Percentiles rank a stretch among this genome's conserved stretches.
phyloP scores from a whole-genome alignment of 2,797 vertebrate genomes.

The Sus cebifrons region DNA sequence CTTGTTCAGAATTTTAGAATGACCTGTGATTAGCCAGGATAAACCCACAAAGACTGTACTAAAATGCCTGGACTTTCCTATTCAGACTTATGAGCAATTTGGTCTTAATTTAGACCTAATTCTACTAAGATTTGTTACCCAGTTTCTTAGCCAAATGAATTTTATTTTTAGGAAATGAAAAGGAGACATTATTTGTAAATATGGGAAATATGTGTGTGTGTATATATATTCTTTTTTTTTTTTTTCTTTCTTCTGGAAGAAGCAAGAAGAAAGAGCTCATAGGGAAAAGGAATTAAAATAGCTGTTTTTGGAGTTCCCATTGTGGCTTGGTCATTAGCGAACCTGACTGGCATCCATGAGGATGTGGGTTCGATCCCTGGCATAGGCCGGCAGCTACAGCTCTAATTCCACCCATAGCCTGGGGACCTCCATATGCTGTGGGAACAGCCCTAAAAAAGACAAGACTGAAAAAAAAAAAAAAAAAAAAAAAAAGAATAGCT shows the following conservation, averaged over 20 bases:
- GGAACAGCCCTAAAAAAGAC: no score
- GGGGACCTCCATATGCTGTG: no score
- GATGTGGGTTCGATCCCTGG: no score
- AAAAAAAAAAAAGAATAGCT: not conserved
- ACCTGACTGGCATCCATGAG: no score
- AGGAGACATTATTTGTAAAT: slow-evolving; percentile 26
- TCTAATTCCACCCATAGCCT: no score
- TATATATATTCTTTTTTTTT: not conserved
- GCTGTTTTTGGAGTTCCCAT: not conserved
- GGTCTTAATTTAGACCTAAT: slow-evolving; percentile 26
- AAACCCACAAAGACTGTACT: not conserved
- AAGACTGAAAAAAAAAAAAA: no score
- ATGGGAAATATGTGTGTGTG: not conserved
- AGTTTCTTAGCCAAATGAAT: slow-evolving; percentile 24
- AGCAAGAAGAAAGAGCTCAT: slow-evolving; percentile 2
- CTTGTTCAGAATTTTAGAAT: slow-evolving; percentile 33
- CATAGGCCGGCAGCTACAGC: no score
- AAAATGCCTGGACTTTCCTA: slow-evolving; percentile 16
- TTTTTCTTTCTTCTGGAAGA: not conserved
- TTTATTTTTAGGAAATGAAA: slow-evolving; percentile 40
- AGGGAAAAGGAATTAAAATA: slow-evolving; percentile 26
- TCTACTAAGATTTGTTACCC: not conserved
- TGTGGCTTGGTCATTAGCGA: no score
- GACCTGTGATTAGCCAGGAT: not conserved
- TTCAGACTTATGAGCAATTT: slow-evolving; percentile 41